Percentiles rank a stretch among this genome's conserved stretches.
phyloP scores from a whole-genome alignment of 2,797 vertebrate genomes.

The Odontamblyopus rebecca region DNA sequence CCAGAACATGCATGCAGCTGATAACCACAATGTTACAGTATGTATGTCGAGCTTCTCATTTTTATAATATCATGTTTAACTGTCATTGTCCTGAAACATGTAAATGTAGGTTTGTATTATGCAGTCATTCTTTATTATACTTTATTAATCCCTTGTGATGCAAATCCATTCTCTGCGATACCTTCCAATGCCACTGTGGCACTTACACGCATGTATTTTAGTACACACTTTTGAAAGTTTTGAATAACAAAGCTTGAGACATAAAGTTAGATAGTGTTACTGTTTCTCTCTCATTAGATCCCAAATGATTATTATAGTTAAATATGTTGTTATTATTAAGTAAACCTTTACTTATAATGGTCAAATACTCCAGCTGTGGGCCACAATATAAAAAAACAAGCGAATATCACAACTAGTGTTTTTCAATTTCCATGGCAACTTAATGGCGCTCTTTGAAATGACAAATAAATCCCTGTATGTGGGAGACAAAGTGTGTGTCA shows the following conservation, averaged over 20 bases:
- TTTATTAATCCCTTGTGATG: not conserved
- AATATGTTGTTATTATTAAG: not conserved
- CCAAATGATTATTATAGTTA: not conserved
- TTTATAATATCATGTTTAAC: not conserved
- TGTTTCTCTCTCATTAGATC: not conserved
- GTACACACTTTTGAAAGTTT: not conserved
- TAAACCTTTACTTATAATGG: not conserved
- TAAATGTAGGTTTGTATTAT: not conserved
- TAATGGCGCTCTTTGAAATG: constrained; percentile 55
- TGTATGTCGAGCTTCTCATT: not conserved
- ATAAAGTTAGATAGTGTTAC: not conserved
- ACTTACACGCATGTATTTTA: not conserved
- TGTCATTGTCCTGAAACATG: not conserved
- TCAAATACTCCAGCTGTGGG: not conserved
- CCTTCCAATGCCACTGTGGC: too few species aligned
- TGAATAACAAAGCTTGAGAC: not conserved
- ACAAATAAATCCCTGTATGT: constrained; percentile 39
- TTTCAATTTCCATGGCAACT: constrained; percentile 49
- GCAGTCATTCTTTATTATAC: not conserved
- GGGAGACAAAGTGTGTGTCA: constrained; percentile 68
- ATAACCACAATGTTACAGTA: not conserved
- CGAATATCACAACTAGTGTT: constrained; percentile 13
- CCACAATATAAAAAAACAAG: not conserved
- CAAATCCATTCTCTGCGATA: not conserved
- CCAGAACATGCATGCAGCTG: not conserved